Evolutionary conservation across 2,888 invertebrate species (phyloP).

Genomic region (Oxytorus armatus): DNA sequence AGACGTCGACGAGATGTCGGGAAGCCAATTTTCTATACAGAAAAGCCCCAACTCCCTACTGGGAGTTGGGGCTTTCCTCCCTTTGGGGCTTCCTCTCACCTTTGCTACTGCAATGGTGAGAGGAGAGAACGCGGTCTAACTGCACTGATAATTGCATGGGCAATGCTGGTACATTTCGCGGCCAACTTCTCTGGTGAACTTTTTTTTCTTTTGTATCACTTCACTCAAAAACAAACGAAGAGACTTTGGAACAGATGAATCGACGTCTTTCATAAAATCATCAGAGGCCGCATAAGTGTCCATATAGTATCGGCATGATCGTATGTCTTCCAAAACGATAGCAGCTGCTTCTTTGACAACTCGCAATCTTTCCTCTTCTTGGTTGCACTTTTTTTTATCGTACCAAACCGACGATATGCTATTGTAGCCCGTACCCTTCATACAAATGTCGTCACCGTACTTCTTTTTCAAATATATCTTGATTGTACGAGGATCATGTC

Average conservation of each 20-base stretch:
- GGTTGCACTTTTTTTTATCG: slow-evolving; percentile 5
- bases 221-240: slow-evolving; percentile 66
- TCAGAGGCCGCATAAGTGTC: slow-evolving; percentile 35
- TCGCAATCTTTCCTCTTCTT: slow-evolving; percentile 13
- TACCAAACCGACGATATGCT: slow-evolving; percentile 32
- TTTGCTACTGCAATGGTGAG: slow-evolving; percentile 72
- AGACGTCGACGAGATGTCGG: slow-evolving; percentile 70
- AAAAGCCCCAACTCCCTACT: slow-evolving; percentile 46
- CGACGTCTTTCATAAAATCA: slow-evolving; percentile 38
- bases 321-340: slow-evolving; percentile 49
- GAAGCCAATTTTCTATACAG: slow-evolving; percentile 64
- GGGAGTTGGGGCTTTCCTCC: no score
- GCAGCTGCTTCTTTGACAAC: slow-evolving; percentile 46
- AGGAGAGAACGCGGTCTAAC: slow-evolving; percentile 74
- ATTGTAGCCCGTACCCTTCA: slow-evolving; percentile 33
- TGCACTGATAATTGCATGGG: neutral
- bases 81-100: no score
- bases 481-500: slow-evolving; percentile 16
- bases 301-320: slow-evolving; percentile 28
- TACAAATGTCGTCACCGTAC: slow-evolving; percentile 35
- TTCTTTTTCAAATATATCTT: slow-evolving; percentile 32
- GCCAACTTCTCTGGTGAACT: slow-evolving; percentile 21
- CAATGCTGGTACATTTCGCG: slow-evolving; percentile 45
- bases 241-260: slow-evolving; percentile 68
- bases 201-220: neutral